These are phyloP conservation scores for Drosophila nannoptera DNA, from an alignment of 1,140 invertebrate genomes.

Conservation along the genomic window DNA sequence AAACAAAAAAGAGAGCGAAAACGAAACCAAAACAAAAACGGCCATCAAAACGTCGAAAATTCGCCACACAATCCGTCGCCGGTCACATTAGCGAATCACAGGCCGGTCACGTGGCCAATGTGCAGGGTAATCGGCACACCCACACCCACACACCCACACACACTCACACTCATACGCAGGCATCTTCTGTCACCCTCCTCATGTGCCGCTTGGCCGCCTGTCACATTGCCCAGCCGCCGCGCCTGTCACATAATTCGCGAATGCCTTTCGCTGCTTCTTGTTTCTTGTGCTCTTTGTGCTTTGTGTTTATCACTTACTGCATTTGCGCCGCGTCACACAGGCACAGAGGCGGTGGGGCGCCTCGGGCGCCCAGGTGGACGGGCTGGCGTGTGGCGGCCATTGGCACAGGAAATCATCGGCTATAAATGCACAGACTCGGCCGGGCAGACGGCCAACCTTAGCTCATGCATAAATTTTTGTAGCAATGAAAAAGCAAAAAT, in stretches of 20 bases:
- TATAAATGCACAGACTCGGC: neutral
- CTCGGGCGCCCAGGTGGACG: conserved; percentile 28
- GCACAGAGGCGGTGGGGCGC: neutral
- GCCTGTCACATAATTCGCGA: conserved; percentile 31
- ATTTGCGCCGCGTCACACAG: conserved; percentile 25
- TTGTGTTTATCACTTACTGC: conserved; percentile 57
- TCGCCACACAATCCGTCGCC: conserved; percentile 23
- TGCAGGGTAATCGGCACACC: conserved; percentile 1
- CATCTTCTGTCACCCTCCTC: neutral
- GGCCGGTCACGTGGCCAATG: conserved; percentile 54
- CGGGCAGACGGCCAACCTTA: conserved; percentile 20
- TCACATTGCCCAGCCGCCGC: conserved; percentile 4
- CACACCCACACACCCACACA: neutral
- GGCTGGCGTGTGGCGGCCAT: conserved; percentile 57
- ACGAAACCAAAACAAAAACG: conserved; percentile 53
- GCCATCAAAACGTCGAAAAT: conserved; percentile 26
- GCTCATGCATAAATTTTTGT: neutral
- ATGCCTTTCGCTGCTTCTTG: conserved; percentile 9
- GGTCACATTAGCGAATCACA: conserved; percentile 56
- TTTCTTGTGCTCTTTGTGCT: conserved; percentile 33
- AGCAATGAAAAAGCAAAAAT: conserved; percentile 26
- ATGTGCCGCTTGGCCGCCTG: neutral
- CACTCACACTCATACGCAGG: neutral
- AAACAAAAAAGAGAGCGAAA: conserved; percentile 34
- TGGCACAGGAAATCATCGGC: conserved; percentile 59